Base-by-base conservation (phyloP, 2,888 invertebrate genomes). In the Chrysolina haemoptera region DNA sequence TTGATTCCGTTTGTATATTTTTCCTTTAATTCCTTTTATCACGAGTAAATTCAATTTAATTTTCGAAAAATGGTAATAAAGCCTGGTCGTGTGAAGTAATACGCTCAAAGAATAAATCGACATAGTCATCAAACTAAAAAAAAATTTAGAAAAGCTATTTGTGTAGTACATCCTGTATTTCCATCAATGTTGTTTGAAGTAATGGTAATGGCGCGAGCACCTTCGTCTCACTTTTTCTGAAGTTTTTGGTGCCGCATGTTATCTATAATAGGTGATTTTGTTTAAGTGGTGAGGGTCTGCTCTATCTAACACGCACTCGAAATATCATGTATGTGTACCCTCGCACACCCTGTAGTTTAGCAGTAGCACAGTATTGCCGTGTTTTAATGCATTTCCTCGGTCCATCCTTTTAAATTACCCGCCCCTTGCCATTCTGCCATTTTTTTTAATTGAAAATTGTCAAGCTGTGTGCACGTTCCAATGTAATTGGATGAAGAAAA, bases 161-260 rank as follows among this genome's bases (percentile, higher is more conserved):
- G 14, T n/a, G 27, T 27, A n/a, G 14, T 35, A 50, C 48, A 66
- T n/a, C 66, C 22, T 66, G 50, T 66, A 35, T 40, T n/a, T 43
- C 43, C 16, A 22, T 66, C 16, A 50, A 66, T 50, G 35, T 67
- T 71, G 41, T 53, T 50, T 68, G 20, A 16, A n/a, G 53, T 71
- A 73, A 74, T 75, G 78, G 46, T 71, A 70, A 74, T 75, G 78
- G 75, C 82, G 82, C 81, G 82, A 83, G 82, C 84, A 84, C 83
- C 82, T 80, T 63, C 79, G 74, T 80, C 77, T 78, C 79, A 81
- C 81, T 66, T 43, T 20, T 48, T 80, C 71, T n/a, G 48, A 70
- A 68, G 64, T 77, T 80, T 77, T 82, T 80, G 83, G 82, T 83
- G 84, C 83, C 82, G 84, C 84, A 83, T 84, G 84, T 80, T 71